phyloP scores from a whole-genome alignment of 2,797 vertebrate species.

The Spondyliosoma cantharus region DNA sequence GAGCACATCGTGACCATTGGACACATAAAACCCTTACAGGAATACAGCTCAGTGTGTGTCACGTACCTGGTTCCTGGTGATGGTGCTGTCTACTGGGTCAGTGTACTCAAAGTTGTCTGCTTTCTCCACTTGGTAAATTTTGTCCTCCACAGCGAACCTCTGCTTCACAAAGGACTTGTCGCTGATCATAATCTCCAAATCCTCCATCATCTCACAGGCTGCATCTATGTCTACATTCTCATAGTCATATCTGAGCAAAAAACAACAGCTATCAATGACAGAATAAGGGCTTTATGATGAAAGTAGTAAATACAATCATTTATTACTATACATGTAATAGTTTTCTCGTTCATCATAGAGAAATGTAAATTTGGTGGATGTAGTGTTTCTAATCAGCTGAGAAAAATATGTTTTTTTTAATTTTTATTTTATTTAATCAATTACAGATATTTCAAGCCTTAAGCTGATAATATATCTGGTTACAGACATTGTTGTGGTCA shows the following conservation, averaged over 20 bases:
- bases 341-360: too few species aligned
- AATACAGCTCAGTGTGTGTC: background rate
- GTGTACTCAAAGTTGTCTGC: conserved; percentile 96
- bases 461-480: background rate
- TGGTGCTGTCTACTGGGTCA: conserved; percentile 92
- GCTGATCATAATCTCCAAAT: conserved; percentile 90
- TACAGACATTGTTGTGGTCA: too few species aligned
- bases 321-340: background rate
- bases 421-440: background rate
- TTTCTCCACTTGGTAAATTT: conserved; percentile 93
- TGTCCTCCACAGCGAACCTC: conserved; percentile 89
- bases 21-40: background rate
- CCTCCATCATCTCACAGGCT: conserved; percentile 96
- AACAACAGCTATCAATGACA: conserved; percentile 2
- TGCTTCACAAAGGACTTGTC: conserved; percentile 92
- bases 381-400: background rate
- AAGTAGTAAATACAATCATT: background rate
- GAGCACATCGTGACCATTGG: background rate
- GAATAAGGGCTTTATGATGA: background rate
- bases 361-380: background rate
- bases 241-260: conserved; percentile 90
- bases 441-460: background rate
- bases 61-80: conserved; percentile 94
- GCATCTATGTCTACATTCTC: conserved; percentile 92
- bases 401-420: too few species aligned